Conservation (phyloP, 2,888 invertebrate genomes). For the Lissocephala sabroskyi region DNA sequence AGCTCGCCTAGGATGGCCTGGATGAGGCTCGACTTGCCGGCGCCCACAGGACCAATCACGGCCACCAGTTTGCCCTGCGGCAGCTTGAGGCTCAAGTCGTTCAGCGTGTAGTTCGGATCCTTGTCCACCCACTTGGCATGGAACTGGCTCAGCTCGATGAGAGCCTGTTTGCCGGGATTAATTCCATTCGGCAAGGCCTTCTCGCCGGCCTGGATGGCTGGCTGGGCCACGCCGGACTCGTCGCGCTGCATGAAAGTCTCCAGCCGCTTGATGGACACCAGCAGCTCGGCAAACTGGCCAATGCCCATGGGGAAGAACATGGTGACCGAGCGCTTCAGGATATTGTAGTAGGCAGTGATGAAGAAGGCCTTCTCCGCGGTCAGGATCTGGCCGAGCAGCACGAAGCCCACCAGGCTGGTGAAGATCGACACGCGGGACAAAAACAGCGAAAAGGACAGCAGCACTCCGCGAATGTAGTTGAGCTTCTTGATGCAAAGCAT, state of each 20-base stretch:
- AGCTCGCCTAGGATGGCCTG: conserved; percentile 75
- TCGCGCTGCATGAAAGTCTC: conserved; percentile 77
- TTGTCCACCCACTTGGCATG: conserved; percentile 79
- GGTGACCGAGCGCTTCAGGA: conserved; percentile 87
- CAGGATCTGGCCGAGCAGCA: conserved; percentile 80
- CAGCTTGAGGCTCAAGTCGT: conserved; percentile 77
- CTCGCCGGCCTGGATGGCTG: conserved; percentile 40
- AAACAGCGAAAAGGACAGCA: conserved; percentile 89
- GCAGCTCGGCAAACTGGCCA: conserved; percentile 76
- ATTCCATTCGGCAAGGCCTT: conserved; percentile 15
- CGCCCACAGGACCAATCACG: conserved; percentile 81
- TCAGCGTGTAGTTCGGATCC: conserved; percentile 78
- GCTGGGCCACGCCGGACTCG: conserved; percentile 73
- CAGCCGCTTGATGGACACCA: conserved; percentile 76
- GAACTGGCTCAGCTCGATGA: conserved; percentile 76
- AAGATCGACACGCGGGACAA: conserved; percentile 90
- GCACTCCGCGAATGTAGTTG: conserved; percentile 83
- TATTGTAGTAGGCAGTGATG: conserved; percentile 89
- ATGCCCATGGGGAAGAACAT: conserved; percentile 87
- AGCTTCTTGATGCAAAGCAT: conserved; percentile 80
- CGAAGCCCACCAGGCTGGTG: conserved; percentile 85
- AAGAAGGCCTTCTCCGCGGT: conserved; percentile 91
- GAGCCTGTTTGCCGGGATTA: conserved; percentile 19
- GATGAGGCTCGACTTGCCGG: conserved; percentile 76
- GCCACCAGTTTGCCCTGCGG: conserved; percentile 78